Conservation (phyloP, 2,888 invertebrate species). For the Mythimna impura region DNA sequence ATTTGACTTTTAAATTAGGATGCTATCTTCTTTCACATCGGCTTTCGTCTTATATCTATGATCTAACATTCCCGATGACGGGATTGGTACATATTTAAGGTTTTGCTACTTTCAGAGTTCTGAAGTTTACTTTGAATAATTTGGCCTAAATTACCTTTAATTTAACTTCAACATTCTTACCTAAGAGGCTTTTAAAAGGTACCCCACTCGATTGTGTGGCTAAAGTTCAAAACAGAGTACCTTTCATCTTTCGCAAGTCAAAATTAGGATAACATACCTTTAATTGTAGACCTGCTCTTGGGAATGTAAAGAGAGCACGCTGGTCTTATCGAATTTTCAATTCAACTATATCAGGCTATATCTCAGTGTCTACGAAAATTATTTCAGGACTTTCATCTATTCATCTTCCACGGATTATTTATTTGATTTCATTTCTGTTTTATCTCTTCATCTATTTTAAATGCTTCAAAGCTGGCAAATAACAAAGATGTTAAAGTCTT, state of each 20-base stretch:
- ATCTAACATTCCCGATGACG: slow-evolving; percentile 34
- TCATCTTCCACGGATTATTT: neutral
- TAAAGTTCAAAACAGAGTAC: slow-evolving; percentile 25
- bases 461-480: neutral
- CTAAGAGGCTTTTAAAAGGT: slow-evolving; percentile 18
- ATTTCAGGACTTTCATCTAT: neutral
- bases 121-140: slow-evolving; percentile 44
- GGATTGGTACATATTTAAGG: slow-evolving; percentile 39
- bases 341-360: neutral
- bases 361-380: neutral
- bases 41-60: slow-evolving; percentile 56
- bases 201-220: slow-evolving; percentile 14
- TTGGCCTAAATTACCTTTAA: slow-evolving; percentile 37
- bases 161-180: slow-evolving; percentile 43
- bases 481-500: neutral
- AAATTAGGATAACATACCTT: slow-evolving; percentile 7
- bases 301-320: neutral
- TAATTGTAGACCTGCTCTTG: neutral
- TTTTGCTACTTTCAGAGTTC: slow-evolving; percentile 27
- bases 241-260: slow-evolving; percentile 12
- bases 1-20: slow-evolving; percentile 78
- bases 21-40: slow-evolving; percentile 67
- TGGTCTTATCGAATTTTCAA: neutral
- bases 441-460: neutral
- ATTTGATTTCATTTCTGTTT: neutral